Conservation (phyloP, 2,888 invertebrate species). For the Dermolepida albohirtum region DNA sequence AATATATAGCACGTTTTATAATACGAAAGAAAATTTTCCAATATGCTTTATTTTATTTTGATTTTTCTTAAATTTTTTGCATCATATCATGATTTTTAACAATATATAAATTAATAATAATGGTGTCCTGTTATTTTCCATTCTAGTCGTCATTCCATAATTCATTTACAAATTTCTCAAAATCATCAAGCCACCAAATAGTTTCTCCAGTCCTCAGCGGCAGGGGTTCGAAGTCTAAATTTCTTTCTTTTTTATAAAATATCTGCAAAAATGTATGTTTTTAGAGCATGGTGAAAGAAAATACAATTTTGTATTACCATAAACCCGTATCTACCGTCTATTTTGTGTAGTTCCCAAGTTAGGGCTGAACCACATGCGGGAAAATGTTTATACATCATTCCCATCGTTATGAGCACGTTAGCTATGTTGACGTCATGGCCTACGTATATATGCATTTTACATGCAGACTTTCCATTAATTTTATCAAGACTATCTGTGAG, state of each 20-base stretch:
- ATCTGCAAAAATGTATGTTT: constrained; percentile 3
- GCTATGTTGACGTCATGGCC: constrained; percentile 87
- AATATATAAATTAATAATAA: no score
- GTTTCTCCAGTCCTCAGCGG: neutral
- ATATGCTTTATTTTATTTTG: no score
- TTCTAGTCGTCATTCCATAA: constrained; percentile 9
- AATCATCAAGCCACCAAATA: constrained; percentile 12
- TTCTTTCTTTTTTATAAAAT: constrained; percentile 3
- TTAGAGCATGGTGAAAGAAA: neutral
- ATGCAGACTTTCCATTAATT: constrained; percentile 68
- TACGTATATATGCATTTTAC: constrained; percentile 77
- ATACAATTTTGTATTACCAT: constrained; percentile 13
- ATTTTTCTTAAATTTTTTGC: no score
- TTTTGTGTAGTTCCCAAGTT: constrained; percentile 30
- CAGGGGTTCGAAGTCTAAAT: neutral
- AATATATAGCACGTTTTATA: no score
- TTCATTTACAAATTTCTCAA: constrained; percentile 6
- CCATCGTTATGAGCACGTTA: constrained; percentile 79
- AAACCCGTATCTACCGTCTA: constrained; percentile 21
- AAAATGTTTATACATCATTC: constrained; percentile 68
- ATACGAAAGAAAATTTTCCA: no score
- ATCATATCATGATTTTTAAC: no score
- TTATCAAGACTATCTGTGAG: constrained; percentile 75
- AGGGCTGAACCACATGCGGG: constrained; percentile 11
- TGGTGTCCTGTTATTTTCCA: no score